A percentile compares a stretch with the other conserved stretches of the same genome.
Evolutionary conservation across 2,888 invertebrate genomes (phyloP).

Genomic region (Phyllotreta striolata): DNA sequence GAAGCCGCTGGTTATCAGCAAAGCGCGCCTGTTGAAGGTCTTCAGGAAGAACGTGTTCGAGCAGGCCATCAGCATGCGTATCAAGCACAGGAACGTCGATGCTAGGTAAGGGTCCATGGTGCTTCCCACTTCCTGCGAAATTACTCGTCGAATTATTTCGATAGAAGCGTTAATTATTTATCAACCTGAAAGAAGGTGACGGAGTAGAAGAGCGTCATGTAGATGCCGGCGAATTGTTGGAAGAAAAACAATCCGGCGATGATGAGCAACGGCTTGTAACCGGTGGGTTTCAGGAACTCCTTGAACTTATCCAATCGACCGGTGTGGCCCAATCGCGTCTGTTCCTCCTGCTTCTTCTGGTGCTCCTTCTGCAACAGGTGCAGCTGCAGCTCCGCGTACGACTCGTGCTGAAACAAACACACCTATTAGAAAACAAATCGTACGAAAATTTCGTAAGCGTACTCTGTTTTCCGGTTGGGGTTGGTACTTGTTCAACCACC

Average conservation of each 20-base stretch:
- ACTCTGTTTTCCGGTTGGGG: slow-evolving; percentile 61
- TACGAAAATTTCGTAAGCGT: slow-evolving; percentile 33
- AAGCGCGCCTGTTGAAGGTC: slow-evolving; percentile 63
- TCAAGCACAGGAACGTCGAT: slow-evolving; percentile 66
- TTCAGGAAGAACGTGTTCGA: slow-evolving; percentile 66
- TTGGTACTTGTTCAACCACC: slow-evolving; percentile 63
- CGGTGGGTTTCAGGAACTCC: slow-evolving; percentile 65
- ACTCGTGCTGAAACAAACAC: slow-evolving; percentile 54
- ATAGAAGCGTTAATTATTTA: no score
- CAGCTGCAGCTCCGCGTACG: slow-evolving; percentile 64
- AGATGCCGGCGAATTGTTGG: slow-evolving; percentile 70
- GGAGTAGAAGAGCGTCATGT: slow-evolving; percentile 69
- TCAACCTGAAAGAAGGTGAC: slow-evolving; percentile 66
- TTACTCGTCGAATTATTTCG: no score
- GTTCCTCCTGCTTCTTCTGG: slow-evolving; percentile 60
- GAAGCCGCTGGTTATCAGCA: slow-evolving; percentile 64
- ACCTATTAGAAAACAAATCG: background rate
- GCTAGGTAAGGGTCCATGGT: slow-evolving; percentile 64
- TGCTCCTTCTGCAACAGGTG: slow-evolving; percentile 65
- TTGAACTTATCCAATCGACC: slow-evolving; percentile 56
- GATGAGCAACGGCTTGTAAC: slow-evolving; percentile 67
- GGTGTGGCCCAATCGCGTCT: slow-evolving; percentile 53
- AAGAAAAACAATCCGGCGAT: slow-evolving; percentile 66
- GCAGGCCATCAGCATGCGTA: slow-evolving; percentile 67
- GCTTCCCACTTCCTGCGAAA: slow-evolving; percentile 66